Evolutionary conservation across 1,140 invertebrate species (phyloP), one percentile per base, ranked within the genome.

Genomic region (Drosophila kohkoa): DNA sequence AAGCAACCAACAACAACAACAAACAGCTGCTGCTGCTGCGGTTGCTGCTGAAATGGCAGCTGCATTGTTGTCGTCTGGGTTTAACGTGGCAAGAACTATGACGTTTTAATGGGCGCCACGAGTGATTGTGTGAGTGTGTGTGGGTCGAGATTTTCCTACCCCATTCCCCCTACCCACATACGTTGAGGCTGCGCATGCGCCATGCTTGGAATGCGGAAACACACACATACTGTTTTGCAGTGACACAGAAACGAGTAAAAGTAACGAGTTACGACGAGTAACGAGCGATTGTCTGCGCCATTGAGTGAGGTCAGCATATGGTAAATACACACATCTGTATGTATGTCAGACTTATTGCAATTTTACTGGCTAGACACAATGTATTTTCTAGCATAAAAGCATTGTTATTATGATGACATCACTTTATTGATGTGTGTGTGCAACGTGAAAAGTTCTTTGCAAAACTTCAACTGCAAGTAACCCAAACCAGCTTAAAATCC

Each of bases 71-170:
- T 67, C 68, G 49, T 43, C 52, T 59, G 66, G 13, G 51, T 52
- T 76, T 76, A 67, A 79, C 69, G 77, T 79, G 77, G 16, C 58
- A 63, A 55, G 49, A 75, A 72, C 60, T 85, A 86, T 86, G 71
- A 76, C 82, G 76, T 80, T 82, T 87, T 87, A 77, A 87, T 86
- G 79, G 82, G 75, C 82, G 75, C 79, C 82, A 86, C 75, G 54
- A 66, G 63, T 72, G 62, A 28, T 13, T 58, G 13, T 69, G 46
- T 20, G 20, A 3, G 20, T 60, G 13, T 62, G 15, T 46, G 28
- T 82, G 80, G 80, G 62, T 82, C 64, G 75, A 51, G 66, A 64
- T 70, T 45, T 16, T 48, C 55, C 20, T 20, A 2, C 1, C n/a
- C n/a, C 45, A 5, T 16, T 30, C 65, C 7, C 20, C 4, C 32